Base-by-base conservation (phyloP, 1,140 invertebrate genomes). In the Bathynomus jamesi region DNA sequence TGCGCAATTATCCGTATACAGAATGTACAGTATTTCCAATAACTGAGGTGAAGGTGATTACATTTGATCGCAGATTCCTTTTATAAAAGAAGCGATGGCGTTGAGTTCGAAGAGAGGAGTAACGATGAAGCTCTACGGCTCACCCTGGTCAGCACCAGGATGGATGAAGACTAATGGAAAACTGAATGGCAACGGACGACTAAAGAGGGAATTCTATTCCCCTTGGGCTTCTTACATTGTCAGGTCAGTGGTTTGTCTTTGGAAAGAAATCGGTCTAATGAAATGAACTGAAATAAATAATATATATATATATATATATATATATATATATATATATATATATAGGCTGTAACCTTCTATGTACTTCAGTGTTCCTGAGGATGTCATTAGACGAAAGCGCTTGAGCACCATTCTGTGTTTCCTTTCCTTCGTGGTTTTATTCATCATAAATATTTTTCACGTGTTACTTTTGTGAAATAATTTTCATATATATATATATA, bases 301-400 rank as follows among this genome's bases (percentile, higher is more conserved):
- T 32, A 32, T 67, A 67, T 67, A 32, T 67, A 67, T 67, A 32
- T 32, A 67, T 67, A 32, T 67, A 67, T 67, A 32, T 67, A 32
- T 67, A 32, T 67, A 67, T 67, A 67, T 67, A 66, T 66, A 66
- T 30, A 66, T 30, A 30, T 62, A 66, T 66, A 29, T 30, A 30
- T 66, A 66, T 32, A 29, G 3, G n/a, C n/a, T n/a, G n/a, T n/a
- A n/a, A n/a, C n/a, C n/a, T n/a, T n/a, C n/a, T n/a, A n/a, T n/a
- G n/a, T n/a, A n/a, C n/a, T n/a, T n/a, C n/a, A n/a, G n/a, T n/a
- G n/a, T n/a, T n/a, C n/a, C n/a, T n/a, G n/a, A n/a, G n/a, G n/a
- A n/a, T n/a, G n/a, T n/a, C n/a, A n/a, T n/a, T n/a, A n/a, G n/a
- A n/a, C n/a, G n/a, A n/a, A n/a, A n/a, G n/a, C n/a, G n/a, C n/a